Evolutionary conservation across 2,113 vertebrate genomes (phyloP).

Genomic region (Ginglymostoma cirratum): DNA sequence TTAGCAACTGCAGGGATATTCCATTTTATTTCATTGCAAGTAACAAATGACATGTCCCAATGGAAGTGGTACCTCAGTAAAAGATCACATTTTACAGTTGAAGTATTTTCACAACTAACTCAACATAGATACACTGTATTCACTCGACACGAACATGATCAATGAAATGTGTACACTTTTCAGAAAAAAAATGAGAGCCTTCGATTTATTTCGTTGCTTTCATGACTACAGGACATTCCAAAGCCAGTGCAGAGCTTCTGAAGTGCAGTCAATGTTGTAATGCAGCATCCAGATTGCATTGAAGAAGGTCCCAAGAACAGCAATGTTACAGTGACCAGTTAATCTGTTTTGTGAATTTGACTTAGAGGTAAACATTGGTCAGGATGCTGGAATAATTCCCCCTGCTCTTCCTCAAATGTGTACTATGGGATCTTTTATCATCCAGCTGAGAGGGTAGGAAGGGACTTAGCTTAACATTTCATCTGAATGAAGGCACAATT

Average conservation of each 20-base stretch:
- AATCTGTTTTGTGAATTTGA: neutral
- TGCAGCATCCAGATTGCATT: neutral
- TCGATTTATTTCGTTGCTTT: too few relatives aligned
- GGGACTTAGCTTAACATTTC: neutral
- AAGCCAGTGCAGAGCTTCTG: too few relatives aligned
- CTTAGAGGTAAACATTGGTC: neutral
- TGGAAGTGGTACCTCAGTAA: neutral
- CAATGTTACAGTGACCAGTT: neutral
- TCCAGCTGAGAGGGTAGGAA: neutral
- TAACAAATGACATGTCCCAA: neutral
- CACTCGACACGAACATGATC: neutral
- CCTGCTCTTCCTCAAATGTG: neutral
- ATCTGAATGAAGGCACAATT: neutral
- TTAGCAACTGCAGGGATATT: neutral
- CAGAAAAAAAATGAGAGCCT: too few relatives aligned
- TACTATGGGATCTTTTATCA: neutral
- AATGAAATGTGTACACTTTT: neutral
- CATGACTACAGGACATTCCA: too few relatives aligned
- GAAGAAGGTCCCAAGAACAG: neutral
- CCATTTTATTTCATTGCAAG: neutral
- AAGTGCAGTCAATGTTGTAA: too few relatives aligned
- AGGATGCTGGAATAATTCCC: neutral
- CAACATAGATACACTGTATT: neutral
- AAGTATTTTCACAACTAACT: neutral
- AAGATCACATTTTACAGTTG: neutral